phyloP scores from a whole-genome alignment of 23 tunicate genomes.

The Halocynthia roretzi region DNA sequence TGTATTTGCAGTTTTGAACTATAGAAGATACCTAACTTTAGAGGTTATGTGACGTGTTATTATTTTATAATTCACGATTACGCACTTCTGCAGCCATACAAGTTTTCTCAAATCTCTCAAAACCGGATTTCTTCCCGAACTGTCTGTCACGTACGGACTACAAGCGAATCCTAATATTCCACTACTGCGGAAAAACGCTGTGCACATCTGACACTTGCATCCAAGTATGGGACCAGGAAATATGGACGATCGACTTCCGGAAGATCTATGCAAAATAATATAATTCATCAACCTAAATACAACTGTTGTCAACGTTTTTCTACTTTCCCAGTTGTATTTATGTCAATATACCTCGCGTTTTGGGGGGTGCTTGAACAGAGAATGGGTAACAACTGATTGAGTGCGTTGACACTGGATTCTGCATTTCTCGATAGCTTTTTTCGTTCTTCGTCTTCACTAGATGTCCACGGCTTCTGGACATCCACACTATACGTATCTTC shows the following conservation, averaged over 20 bases:
- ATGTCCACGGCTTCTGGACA: conserved; percentile 1
- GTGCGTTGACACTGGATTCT: not conserved
- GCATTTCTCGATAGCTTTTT: not conserved
- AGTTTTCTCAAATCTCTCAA: conserved; percentile 56
- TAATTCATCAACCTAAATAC: not conserved
- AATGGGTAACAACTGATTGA: not conserved
- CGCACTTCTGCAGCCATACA: conserved; percentile 75
- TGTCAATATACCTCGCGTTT: not conserved
- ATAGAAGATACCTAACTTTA: not conserved
- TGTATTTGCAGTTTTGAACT: conserved; percentile 68
- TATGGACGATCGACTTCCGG: conserved; percentile 19
- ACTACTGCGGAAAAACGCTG: conserved; percentile 75
- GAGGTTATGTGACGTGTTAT: not conserved
- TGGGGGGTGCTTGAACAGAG: not conserved
- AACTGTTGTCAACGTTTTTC: not conserved
- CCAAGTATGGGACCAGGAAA: conserved; percentile 94
- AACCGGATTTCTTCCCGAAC: conserved; percentile 81
- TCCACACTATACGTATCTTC: conserved; percentile 59
- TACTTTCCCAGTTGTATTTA: not conserved
- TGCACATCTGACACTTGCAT: conserved; percentile 90
- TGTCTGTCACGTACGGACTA: conserved; percentile 91
- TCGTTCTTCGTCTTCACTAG: conserved; percentile 3
- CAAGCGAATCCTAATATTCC: conserved; percentile 80
- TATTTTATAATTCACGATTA: not conserved
- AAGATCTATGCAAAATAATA: not conserved